Evolutionary conservation across 2,888 invertebrate species (phyloP), one percentile per base, ranked within the genome.

Genomic region (Hydrotaea diabolus): DNA sequence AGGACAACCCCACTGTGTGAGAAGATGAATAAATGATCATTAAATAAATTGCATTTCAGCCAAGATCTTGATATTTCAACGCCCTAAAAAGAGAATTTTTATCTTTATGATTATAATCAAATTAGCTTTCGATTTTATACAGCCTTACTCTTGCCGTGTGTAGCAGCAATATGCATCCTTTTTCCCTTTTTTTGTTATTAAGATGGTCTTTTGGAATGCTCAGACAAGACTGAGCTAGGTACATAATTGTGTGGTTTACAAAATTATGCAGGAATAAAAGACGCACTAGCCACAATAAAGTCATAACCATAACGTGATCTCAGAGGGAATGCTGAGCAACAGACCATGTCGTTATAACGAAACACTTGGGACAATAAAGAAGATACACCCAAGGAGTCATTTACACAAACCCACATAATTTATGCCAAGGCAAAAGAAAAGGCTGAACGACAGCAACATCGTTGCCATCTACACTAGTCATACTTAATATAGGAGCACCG

Each of bases 81-180:
- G 46, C 69, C 69, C 69, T 46, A 43, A 43, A 23, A 19, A 43
- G 23, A 19, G 15, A 69, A 31, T 31, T 69, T 69, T 46, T 43
- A 69, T 69, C 69, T 69, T 46, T 46, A 69, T 46, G 69, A 69
- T 43, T 23, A 46, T 69, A 23, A 46, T 69, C 46, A 69, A 46
- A 69, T 46, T 46, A 69, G 69, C 69, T 69, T 69, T 69, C 69
- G 69, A 43, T 69, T 69, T 69, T 46, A 69, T 43, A 46, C 66
- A 43, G 21, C 31, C 46, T 69, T 69, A 23, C 69, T 21, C n/a
- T 2, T 15, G 59, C 26, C 1, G 23, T 23, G 59, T 13, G 59
- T 49, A n/a, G 49, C 59, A 23, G 55, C 23, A 59, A 26, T 15
- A 59, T 26, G 17, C 13, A 9, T 64, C 46, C 23, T 59, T 26